Evolutionary conservation across 2,797 vertebrate species (phyloP).

Genomic region (Neomorphus geoffroyi): DNA sequence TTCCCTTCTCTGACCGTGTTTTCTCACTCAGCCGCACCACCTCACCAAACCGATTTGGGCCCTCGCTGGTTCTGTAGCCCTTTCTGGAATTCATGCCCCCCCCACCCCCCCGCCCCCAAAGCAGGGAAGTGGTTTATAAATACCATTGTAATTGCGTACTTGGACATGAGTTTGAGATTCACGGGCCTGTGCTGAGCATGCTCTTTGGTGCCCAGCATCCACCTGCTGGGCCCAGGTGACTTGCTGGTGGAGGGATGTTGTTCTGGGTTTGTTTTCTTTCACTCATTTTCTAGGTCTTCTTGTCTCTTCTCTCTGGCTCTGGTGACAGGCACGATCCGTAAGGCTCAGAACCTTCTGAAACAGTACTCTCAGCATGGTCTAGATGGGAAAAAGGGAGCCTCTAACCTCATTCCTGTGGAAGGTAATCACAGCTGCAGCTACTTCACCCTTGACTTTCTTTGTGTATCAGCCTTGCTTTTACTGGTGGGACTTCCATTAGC

Average conservation of each 20-base stretch:
- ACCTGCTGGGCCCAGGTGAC: conserved; percentile 42
- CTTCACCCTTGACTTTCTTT: conserved; percentile 54
- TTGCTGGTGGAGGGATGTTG: conserved; percentile 80
- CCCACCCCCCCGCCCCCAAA: not conserved
- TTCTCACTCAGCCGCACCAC: not conserved
- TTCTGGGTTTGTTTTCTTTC: conserved; percentile 76
- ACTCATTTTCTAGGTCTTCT: conserved; percentile 89
- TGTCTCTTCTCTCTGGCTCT: conserved; percentile 80
- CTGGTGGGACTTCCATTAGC: conserved; percentile 68
- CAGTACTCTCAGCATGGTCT: conserved; percentile 99
- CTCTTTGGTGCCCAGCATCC: conserved; percentile 36
- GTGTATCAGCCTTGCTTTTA: conserved; percentile 55
- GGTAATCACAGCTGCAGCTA: conserved; percentile 85
- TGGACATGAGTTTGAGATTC: conserved; percentile 15
- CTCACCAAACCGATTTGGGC: not conserved
- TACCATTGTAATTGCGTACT: not conserved
- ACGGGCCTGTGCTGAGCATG: conserved; percentile 37
- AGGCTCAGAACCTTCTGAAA: conserved; percentile 99
- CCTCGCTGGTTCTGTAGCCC: not conserved
- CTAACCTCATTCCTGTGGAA: conserved; percentile 99
- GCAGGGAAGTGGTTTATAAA: not conserved
- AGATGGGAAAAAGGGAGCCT: conserved; percentile 99
- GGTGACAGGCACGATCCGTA: conserved; percentile 99
- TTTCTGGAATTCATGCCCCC: not conserved
- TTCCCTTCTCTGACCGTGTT: not conserved